These are phyloP conservation scores for Nomada flava DNA, from an alignment of 2,888 invertebrate species.

Conservation along the genomic window DNA sequence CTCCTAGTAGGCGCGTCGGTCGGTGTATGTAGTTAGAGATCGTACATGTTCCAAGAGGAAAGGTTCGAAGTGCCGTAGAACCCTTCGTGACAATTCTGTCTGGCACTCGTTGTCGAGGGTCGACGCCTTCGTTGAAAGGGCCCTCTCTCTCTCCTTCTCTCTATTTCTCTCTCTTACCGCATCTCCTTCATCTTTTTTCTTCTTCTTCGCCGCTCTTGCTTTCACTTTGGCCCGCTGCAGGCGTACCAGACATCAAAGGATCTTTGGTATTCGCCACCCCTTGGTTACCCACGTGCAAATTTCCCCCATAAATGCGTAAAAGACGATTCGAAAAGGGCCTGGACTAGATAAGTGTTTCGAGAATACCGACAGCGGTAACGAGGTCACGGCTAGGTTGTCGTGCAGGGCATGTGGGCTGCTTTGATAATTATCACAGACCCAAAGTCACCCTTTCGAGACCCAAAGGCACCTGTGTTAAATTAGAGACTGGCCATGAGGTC, in stretches of 20 bases:
- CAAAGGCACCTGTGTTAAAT: too few species aligned
- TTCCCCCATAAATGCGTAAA: constrained; percentile 71
- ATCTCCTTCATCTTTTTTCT: constrained; percentile 47
- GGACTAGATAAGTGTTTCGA: constrained; percentile 48
- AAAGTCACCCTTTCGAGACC: too few species aligned
- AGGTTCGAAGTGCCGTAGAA: constrained; percentile 68
- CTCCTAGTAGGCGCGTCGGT: constrained; percentile 28
- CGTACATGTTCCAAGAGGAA: constrained; percentile 56
- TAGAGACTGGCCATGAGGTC: too few species aligned
- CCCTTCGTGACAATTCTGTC: constrained; percentile 81
- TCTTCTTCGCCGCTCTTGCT: constrained; percentile 47
- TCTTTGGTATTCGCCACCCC: constrained; percentile 63
- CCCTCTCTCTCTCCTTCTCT: constrained; percentile 58
- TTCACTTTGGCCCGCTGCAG: constrained; percentile 64
- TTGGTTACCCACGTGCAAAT: constrained; percentile 53
- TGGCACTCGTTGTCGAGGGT: constrained; percentile 79
- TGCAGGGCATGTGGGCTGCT: background rate
- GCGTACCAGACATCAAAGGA: constrained; percentile 78
- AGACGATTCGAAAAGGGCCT: constrained; percentile 50
- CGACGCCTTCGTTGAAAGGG: constrained; percentile 80
- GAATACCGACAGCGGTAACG: constrained; percentile 67
- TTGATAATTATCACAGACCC: background rate
- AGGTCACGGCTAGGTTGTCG: constrained; percentile 63
- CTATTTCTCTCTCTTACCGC: constrained; percentile 33
- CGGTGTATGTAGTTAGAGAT: constrained; percentile 47